Base-by-base conservation (phyloP, 2,888 invertebrate genomes). In the Leptopilina drosophilae region DNA sequence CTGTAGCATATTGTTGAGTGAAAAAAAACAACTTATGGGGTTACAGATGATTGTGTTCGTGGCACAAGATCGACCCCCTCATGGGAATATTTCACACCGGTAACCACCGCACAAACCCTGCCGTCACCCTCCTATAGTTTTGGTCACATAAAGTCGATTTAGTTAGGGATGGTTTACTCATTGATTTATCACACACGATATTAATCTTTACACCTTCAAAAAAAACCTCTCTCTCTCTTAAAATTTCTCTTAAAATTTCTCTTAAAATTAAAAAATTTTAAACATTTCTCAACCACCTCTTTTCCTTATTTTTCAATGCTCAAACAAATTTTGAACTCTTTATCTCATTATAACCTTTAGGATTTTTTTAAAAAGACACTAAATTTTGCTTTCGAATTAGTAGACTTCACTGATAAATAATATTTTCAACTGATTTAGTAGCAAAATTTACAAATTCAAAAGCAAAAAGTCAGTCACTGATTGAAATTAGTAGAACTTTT, bases 21-120 rank as follows among this genome's bases (percentile, higher is more conserved):
- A 59, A 59, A 78, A 33, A 33, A 64, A 62, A 59, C 77, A 65
- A 81, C 78, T 80, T 81, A 67, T 76, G 49, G 78, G 76, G 78
- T 78, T 56, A 80, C 42, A 56, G 56, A 64, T 64, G 81, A 81
- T 69, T 78, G 76, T 77, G 81, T 77, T 77, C 77, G 65, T 82
- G 76, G 79, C 78, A 75, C 79, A 77, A 82, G 87, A 87, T 87
- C 90, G 49, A 49, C 49, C 91, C 91, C 91, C 90, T 62, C 91
- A 91, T 91, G 91, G 91, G 91, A 91, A 91, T 88, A 91, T 91
- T 91, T 91, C 91, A 91, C 91, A 90, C 91, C 91, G 91, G 91
- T 90, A 91, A 91, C 91, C 91, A 89, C 91, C 87, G 87, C 88
- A 33, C 33, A 85, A 88, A 86, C 86, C 87, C 84, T 79, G 79